Conservation (phyloP, 2,797 vertebrate species). For the Lacerta agilis region DNA sequence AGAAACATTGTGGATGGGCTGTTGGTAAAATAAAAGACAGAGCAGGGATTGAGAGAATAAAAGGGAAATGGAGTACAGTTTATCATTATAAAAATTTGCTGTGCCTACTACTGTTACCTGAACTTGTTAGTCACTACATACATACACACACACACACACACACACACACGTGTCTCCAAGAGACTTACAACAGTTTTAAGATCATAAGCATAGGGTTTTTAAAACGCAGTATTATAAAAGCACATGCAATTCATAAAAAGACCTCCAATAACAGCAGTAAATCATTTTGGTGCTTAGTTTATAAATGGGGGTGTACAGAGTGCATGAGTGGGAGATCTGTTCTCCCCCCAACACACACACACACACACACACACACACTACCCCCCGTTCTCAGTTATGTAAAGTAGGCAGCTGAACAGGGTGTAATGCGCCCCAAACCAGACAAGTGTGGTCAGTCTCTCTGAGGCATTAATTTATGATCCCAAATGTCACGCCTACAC, state of each 20-base stretch:
- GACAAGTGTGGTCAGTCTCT: conserved; percentile 70
- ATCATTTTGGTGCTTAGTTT: background rate
- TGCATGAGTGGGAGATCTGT: background rate
- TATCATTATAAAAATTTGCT: too few relatives aligned
- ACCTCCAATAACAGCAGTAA: too few relatives aligned
- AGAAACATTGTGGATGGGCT: conserved; percentile 21
- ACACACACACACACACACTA: too few relatives aligned
- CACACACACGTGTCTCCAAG: too few relatives aligned
- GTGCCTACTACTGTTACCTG: too few relatives aligned
- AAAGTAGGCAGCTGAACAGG: conserved; percentile 72
- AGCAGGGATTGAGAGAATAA: background rate
- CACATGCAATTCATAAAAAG: too few relatives aligned
- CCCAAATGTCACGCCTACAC: conserved; percentile 77
- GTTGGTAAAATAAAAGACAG: conserved; percentile 7
- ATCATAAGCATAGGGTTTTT: too few relatives aligned
- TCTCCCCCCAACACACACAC: too few relatives aligned
- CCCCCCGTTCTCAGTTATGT: conserved; percentile 58
- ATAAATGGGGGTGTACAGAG: background rate
- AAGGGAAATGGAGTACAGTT: background rate
- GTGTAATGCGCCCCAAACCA: conserved; percentile 67
- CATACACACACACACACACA: too few relatives aligned
- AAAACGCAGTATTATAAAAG: too few relatives aligned
- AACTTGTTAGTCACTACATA: too few relatives aligned
- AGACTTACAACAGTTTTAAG: too few relatives aligned
- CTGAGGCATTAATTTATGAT: conserved; percentile 74